phyloP scores from a whole-genome alignment of 2,797 vertebrate genomes.

The Adrianichthys oophorus region DNA sequence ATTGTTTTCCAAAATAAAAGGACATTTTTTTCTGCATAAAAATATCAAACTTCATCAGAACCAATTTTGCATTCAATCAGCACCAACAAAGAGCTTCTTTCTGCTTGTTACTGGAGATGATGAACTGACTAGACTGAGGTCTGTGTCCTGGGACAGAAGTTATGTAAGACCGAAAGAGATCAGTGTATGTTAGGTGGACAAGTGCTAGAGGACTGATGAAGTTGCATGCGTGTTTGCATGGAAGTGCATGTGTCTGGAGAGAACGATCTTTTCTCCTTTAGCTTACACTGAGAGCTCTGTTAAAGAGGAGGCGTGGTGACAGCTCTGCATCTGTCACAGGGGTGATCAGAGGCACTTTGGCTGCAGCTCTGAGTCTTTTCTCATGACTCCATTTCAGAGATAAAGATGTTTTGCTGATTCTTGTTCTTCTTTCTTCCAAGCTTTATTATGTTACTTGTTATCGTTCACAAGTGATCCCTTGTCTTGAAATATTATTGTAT shows the following conservation, averaged over 20 bases:
- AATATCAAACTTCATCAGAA: conserved; percentile 28
- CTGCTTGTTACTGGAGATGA: conserved; percentile 62
- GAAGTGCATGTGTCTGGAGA: conserved; percentile 26
- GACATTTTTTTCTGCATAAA: conserved; percentile 8
- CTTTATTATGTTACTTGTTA: too few relatives aligned
- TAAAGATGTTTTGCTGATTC: conserved; percentile 43
- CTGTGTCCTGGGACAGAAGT: conserved; percentile 43
- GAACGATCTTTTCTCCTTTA: conserved; percentile 17
- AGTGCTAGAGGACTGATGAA: conserved; percentile 17
- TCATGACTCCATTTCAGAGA: conserved; percentile 62
- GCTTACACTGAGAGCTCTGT: conserved; percentile 44
- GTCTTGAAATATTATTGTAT: too few relatives aligned
- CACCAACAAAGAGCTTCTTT: conserved; percentile 67
- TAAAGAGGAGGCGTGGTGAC: conserved; percentile 50
- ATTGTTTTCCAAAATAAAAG: conserved; percentile 18
- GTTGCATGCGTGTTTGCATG: conserved; percentile 12
- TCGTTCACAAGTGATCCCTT: too few relatives aligned
- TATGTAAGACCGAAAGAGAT: conserved; percentile 49
- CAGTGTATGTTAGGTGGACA: conserved; percentile 38
- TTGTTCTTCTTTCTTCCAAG: conserved; percentile 12
- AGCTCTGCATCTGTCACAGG: conserved; percentile 44
- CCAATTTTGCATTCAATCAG: conserved; percentile 39
- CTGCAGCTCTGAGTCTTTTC: conserved; percentile 53
- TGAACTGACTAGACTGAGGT: conserved; percentile 27
- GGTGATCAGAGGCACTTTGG: conserved; percentile 39